phyloP scores from a whole-genome alignment of 2,113 vertebrate species.

The Silurus asotus region DNA sequence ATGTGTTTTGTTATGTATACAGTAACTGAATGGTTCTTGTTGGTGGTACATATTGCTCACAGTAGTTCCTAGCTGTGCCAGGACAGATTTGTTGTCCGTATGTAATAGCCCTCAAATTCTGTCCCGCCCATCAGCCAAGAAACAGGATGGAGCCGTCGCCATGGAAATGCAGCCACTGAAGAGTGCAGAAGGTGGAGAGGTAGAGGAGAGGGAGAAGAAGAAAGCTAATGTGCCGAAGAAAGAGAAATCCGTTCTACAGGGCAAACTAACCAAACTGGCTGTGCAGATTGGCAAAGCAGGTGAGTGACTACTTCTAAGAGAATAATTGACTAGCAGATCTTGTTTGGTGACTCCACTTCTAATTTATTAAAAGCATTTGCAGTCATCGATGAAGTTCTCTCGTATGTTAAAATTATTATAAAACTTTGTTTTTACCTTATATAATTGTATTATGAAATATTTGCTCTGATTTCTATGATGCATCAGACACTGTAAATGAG shows the following conservation, averaged over 20 bases:
- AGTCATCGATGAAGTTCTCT: not conserved
- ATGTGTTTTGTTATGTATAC: conserved; percentile 17
- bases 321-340: not conserved
- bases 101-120: conserved; percentile 50
- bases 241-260: conserved; percentile 91
- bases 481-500: not conserved
- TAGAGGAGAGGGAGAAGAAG: conserved; percentile 86
- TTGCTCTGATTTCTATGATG: not conserved
- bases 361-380: not conserved
- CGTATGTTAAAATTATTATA: not conserved
- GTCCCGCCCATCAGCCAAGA: conserved; percentile 78
- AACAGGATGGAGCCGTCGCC: conserved; percentile 86
- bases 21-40: conserved; percentile 14
- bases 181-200: conserved; percentile 87
- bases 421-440: no score
- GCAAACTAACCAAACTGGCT: conserved; percentile 89
- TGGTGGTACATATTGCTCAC: conserved; percentile 22
- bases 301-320: conserved; percentile 46
- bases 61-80: conserved; percentile 34
- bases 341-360: not conserved
- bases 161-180: conserved; percentile 95
- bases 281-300: conserved; percentile 95
- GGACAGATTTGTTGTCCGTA: conserved; percentile 46
- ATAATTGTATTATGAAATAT: not conserved
- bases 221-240: conserved; percentile 82